Evolutionary conservation across 1,140 invertebrate species (phyloP).

Genomic region (Drosophila asahinai): DNA sequence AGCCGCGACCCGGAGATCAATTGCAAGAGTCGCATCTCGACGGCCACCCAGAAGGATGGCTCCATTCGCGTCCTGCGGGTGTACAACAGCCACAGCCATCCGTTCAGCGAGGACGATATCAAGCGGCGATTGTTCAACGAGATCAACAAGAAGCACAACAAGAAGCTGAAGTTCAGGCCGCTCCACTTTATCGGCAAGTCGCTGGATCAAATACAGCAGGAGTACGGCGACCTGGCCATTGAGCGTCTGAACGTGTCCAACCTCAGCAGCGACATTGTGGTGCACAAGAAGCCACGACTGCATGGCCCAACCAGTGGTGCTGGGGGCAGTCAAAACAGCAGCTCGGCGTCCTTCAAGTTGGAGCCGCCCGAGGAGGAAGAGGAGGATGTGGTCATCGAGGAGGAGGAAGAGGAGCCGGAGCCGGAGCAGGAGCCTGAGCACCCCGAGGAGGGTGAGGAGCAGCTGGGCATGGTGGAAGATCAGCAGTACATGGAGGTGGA

Average conservation of each 20-base stretch:
- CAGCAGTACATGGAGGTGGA: constrained; percentile 55
- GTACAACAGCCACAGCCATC: constrained; percentile 76
- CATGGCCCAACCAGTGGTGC: constrained; percentile 2
- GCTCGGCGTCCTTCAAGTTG: background rate
- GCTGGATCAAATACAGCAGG: constrained; percentile 70
- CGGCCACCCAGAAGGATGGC: constrained; percentile 66
- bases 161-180: constrained; percentile 68
- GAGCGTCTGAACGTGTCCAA: constrained; percentile 69
- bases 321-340: constrained; percentile 17
- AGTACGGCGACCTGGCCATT: constrained; percentile 70
- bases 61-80: constrained; percentile 70
- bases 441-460: constrained; percentile 11
- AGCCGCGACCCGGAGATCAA: constrained; percentile 70
- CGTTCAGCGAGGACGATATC: constrained; percentile 72
- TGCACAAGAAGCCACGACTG: constrained; percentile 64
- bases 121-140: constrained; percentile 77
- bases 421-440: constrained; percentile 31
- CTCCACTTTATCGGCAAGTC: constrained; percentile 72
- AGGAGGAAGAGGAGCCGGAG: constrained; percentile 45
- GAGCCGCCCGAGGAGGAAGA: constrained; percentile 22
- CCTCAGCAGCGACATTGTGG: constrained; percentile 59
- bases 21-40: constrained; percentile 78
- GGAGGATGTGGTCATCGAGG: constrained; percentile 49
- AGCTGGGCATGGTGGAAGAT: constrained; percentile 26
- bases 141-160: constrained; percentile 71